A percentile compares a stretch with the other conserved stretches of the same genome.
Conservation (phyloP, 1,140 invertebrate species). For the Drosophila mayri region DNA sequence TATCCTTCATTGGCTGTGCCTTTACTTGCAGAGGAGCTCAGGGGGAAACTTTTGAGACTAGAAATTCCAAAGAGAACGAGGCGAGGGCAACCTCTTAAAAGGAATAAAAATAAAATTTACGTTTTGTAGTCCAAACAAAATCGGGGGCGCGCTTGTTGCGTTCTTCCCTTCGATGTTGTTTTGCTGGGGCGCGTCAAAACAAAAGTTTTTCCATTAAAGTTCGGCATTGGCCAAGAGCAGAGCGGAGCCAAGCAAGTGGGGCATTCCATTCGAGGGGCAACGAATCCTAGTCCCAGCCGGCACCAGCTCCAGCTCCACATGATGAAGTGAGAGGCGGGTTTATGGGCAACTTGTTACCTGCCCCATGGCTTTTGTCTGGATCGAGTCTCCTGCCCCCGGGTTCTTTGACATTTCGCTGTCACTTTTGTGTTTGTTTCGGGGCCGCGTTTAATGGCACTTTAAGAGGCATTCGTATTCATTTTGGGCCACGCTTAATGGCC, state of each 20-base stretch:
- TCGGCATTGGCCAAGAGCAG: constrained; percentile 45
- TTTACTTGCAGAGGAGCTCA: constrained; percentile 21
- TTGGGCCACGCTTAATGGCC: constrained; percentile 44
- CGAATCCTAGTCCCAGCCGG: constrained; percentile 15
- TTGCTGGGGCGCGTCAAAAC: constrained; percentile 67
- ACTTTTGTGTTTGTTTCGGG: constrained; percentile 44
- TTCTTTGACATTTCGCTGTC: constrained; percentile 66
- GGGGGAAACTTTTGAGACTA: constrained; percentile 37
- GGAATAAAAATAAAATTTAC: constrained; percentile 71
- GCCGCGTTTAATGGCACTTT: constrained; percentile 67
- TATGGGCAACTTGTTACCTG: constrained; percentile 79
- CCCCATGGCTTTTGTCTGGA: constrained; percentile 39
- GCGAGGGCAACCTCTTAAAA: constrained; percentile 32
- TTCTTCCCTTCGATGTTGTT: constrained; percentile 24
- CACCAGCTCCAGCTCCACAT: not conserved
- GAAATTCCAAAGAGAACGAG: constrained; percentile 1
- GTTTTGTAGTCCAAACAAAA: constrained; percentile 64
- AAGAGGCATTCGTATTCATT: constrained; percentile 70
- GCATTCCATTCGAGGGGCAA: constrained; percentile 11
- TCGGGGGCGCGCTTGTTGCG: constrained; percentile 55
- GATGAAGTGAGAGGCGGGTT: constrained; percentile 60
- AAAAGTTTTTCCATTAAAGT: constrained; percentile 84
- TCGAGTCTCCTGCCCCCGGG: constrained; percentile 29
- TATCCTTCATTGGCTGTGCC: constrained; percentile 37
- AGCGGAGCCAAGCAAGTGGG: not conserved